Conservation (phyloP, 2,888 invertebrate genomes). For the Operophtera brumata region DNA sequence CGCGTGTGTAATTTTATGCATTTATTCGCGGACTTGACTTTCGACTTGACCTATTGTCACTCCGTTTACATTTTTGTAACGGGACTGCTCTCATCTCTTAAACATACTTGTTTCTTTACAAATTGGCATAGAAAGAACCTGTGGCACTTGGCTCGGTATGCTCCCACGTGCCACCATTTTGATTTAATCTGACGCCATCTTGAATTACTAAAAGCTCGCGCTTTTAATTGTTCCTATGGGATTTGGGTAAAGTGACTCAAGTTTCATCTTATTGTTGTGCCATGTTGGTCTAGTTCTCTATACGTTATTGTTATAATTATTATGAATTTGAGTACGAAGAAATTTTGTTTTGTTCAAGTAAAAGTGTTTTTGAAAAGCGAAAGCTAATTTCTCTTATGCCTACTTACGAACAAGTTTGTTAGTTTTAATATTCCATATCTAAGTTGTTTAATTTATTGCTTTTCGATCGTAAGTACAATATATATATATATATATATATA, state of each 20-base stretch:
- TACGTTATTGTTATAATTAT: conserved; percentile 43
- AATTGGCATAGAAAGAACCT: conserved; percentile 60
- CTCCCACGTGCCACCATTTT: conserved; percentile 53
- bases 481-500: no score
- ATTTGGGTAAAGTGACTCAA: conserved; percentile 48
- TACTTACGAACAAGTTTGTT: no score
- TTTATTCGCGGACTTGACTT: conserved; percentile 41
- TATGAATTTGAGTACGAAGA: conserved; percentile 35
- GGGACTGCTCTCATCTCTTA: conserved; percentile 51
- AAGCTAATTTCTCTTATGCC: conserved; percentile 34
- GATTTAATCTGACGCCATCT: conserved; percentile 43
- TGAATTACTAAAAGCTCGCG: conserved; percentile 44
- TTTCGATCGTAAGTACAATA: no score
- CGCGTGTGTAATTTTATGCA: conserved; percentile 48
- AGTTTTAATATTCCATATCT: no score
- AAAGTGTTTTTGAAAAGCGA: conserved; percentile 32
- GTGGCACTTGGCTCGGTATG: conserved; percentile 11
- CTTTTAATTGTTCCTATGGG: conserved; percentile 52
- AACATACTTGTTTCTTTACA: conserved; percentile 52
- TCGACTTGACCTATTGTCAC: conserved; percentile 55
- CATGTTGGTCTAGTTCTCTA: conserved; percentile 47
- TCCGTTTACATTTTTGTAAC: conserved; percentile 55
- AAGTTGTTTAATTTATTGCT: no score
- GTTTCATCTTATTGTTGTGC: conserved; percentile 55
- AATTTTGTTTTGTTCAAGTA: conserved; percentile 31